These are phyloP conservation scores for Oceanites oceanicus DNA, from an alignment of 2,113 vertebrate genomes.

Conservation along the genomic window DNA sequence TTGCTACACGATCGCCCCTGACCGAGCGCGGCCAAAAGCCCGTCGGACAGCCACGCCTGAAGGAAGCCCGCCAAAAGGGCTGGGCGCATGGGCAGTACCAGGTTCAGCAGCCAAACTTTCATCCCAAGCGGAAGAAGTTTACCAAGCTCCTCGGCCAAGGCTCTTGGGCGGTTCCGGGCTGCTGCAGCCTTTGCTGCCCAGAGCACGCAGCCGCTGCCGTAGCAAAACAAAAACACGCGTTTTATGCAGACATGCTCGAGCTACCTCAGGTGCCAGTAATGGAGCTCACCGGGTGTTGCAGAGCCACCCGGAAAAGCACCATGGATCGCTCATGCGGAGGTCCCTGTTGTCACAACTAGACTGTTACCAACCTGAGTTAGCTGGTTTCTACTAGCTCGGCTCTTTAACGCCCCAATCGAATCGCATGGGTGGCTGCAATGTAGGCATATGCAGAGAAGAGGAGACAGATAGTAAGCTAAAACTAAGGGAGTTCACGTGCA, in stretches of 20 bases:
- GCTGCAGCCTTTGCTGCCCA: neutral
- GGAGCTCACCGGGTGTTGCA: fast-evolving
- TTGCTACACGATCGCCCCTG: fast-evolving
- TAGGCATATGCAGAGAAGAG: neutral
- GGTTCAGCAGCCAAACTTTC: neutral
- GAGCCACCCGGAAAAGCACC: neutral
- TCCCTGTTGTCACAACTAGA: neutral
- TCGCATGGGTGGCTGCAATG: fast-evolving
- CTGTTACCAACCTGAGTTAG: fast-evolving
- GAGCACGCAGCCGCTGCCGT: fast-evolving
- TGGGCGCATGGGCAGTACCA: neutral
- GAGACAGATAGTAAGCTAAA: neutral
- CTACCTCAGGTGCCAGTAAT: neutral
- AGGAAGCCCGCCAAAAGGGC: neutral
- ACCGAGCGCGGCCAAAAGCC: fast-evolving
- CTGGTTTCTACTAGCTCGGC: neutral
- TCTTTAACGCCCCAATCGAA: fast-evolving
- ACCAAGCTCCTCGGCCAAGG: fast-evolving
- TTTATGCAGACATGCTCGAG: fast-evolving
- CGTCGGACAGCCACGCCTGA: fast-evolving
- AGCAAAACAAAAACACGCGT: fast-evolving
- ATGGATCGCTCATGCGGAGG: fast-evolving
- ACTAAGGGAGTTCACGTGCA: neutral
- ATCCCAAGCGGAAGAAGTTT: neutral
- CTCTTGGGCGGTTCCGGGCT: fast-evolving